Conservation (phyloP, 2,888 invertebrate genomes). For the Eueremaeus valkanovi region DNA sequence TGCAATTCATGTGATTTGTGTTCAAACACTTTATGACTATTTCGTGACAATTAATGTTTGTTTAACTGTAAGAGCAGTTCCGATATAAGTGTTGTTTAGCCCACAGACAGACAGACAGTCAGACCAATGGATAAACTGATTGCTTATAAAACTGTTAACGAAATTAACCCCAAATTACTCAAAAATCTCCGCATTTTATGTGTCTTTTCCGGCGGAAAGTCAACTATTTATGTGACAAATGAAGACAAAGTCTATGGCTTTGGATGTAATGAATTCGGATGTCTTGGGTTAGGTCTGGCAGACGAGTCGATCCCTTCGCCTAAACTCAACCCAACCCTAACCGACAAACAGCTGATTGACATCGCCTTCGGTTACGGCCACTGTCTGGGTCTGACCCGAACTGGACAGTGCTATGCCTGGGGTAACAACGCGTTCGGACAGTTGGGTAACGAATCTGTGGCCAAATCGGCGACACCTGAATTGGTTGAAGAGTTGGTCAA, state of each 20-base stretch:
- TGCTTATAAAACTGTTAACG: no score
- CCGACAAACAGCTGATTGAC: not conserved
- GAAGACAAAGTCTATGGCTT: not conserved
- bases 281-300: not conserved
- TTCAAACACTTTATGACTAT: no score
- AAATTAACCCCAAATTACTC: no score
- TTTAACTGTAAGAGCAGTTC: no score
- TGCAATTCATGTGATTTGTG: no score
- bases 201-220: no score
- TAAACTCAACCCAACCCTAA: not conserved
- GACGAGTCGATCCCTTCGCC: not conserved
- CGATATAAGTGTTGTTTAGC: no score
- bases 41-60: no score
- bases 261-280: not conserved
- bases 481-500: not conserved
- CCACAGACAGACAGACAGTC: no score
- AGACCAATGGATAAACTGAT: no score
- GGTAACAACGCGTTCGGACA: slow-evolving; percentile 36
- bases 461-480: not conserved
- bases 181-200: no score
- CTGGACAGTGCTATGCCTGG: slow-evolving; percentile 13
- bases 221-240: not conserved
- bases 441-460: not conserved
- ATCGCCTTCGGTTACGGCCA: not conserved
- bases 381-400: not conserved